These are phyloP conservation scores for Heliconius himera DNA, from an alignment of 1,140 invertebrate species.

Conservation along the genomic window DNA sequence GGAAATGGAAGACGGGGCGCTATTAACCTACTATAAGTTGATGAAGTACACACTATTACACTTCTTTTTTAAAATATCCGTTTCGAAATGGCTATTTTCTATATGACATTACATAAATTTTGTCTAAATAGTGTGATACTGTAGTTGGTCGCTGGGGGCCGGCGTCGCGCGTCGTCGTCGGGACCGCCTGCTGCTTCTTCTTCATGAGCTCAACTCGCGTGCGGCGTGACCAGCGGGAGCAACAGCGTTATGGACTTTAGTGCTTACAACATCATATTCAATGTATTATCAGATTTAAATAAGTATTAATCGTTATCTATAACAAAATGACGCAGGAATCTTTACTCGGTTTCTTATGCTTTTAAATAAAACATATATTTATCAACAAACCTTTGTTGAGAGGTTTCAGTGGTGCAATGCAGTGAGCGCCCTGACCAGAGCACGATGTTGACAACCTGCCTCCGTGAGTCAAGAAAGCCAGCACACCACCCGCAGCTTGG, in stretches of 20 bases:
- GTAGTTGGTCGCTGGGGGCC: not conserved
- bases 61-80: no score
- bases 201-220: not conserved
- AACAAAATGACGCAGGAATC: no score
- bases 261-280: not conserved
- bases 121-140: not conserved
- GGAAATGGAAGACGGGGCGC: not conserved
- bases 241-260: slow-evolving; percentile 1
- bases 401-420: no score
- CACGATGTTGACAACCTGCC: no score
- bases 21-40: not conserved
- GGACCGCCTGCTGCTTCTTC: not conserved
- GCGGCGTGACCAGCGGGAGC: not conserved
- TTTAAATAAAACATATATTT: no score
- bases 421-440: no score
- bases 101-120: not conserved
- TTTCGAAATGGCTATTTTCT: not conserved
- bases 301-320: not conserved
- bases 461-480: no score
- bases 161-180: not conserved
- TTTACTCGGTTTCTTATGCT: no score
- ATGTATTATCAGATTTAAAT: not conserved
- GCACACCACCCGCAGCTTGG: no score
- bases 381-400: no score
- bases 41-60: not conserved